Conservation (phyloP, 2,113 vertebrate genomes). For the Sinocyclocheilus anshuiensis region DNA sequence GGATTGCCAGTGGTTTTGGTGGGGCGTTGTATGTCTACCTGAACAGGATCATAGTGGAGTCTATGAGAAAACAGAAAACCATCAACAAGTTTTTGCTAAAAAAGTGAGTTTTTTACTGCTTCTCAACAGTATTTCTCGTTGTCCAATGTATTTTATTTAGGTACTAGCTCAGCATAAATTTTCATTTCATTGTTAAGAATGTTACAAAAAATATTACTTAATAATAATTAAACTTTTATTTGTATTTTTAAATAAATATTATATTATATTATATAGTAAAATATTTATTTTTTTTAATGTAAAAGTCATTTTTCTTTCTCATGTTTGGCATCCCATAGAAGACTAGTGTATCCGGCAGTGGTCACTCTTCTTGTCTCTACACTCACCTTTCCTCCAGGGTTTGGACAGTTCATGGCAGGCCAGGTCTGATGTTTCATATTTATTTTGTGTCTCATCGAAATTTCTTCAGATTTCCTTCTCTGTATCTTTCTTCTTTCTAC, state of each 20-base stretch:
- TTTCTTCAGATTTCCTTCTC: neutral
- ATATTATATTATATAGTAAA: neutral
- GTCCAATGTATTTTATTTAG: neutral
- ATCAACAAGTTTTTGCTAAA: slow-evolving; percentile 97
- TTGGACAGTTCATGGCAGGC: slow-evolving; percentile 98
- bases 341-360: slow-evolving; percentile 92
- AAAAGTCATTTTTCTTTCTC: neutral
- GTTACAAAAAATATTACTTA: neutral
- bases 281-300: neutral
- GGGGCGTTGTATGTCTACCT: slow-evolving; percentile 95
- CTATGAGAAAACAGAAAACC: slow-evolving; percentile 96
- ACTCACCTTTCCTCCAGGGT: slow-evolving; percentile 93
- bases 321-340: slow-evolving; percentile 68
- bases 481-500: neutral
- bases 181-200: neutral
- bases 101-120: slow-evolving; percentile 81
- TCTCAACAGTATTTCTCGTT: neutral
- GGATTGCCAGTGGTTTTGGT: slow-evolving; percentile 94
- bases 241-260: neutral
- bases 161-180: neutral
- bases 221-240: neutral
- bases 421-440: slow-evolving; percentile 79
- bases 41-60: slow-evolving; percentile 95
- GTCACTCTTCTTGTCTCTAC: slow-evolving; percentile 94
- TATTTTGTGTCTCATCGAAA: neutral